Conservation (phyloP, 2,888 invertebrate genomes). For the Tuta absoluta region DNA sequence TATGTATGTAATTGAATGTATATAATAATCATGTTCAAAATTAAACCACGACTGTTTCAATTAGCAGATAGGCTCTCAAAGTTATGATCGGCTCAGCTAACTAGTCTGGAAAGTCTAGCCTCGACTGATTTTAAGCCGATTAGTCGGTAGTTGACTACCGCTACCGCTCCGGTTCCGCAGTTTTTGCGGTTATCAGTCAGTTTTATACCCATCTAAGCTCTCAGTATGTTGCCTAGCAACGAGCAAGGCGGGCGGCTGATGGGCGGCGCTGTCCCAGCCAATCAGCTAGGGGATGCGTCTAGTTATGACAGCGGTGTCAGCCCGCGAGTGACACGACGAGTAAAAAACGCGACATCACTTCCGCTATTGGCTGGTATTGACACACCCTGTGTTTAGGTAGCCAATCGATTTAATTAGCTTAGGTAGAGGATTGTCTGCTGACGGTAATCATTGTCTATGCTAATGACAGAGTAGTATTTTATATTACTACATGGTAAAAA, state of each 20-base stretch:
- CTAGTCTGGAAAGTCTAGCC: too few species aligned
- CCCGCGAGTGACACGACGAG: slow-evolving; percentile 50
- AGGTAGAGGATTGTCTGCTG: background rate
- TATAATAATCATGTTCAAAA: too few species aligned
- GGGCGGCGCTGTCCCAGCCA: slow-evolving; percentile 47
- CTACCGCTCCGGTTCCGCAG: too few species aligned
- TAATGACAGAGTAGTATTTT: background rate
- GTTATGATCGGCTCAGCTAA: too few species aligned
- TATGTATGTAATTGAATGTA: too few species aligned
- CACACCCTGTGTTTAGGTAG: slow-evolving; percentile 14
- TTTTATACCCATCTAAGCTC: background rate
- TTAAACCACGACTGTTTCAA: too few species aligned
- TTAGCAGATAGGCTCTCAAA: too few species aligned
- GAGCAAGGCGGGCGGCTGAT: slow-evolving; percentile 17
- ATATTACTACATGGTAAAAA: too few species aligned
- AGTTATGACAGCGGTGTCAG: slow-evolving; percentile 74
- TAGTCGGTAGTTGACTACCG: too few species aligned
- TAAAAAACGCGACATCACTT: slow-evolving; percentile 10
- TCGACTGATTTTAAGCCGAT: too few species aligned
- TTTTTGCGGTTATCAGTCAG: too few species aligned
- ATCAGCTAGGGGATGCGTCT: slow-evolving; percentile 64
- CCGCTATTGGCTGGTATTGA: slow-evolving; percentile 23
- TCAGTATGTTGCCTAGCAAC: slow-evolving; percentile 15
- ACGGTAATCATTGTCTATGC: too few species aligned
- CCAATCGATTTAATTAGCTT: slow-evolving; percentile 15